Conservation (phyloP, 2,113 vertebrate species). For the Nymphicus hollandicus region DNA sequence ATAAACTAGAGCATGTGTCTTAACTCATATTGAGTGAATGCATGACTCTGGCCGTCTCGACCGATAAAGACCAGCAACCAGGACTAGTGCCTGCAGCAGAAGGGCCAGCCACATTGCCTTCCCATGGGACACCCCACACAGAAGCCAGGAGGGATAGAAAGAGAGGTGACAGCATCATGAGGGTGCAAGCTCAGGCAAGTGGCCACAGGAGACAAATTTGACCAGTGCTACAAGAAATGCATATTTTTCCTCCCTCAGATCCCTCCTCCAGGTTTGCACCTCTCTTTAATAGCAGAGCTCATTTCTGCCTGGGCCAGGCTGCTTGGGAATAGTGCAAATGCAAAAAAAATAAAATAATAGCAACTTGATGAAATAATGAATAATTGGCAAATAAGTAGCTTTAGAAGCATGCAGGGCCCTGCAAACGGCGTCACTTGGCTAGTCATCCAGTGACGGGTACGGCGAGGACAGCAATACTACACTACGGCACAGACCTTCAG, state of each 20-base stretch:
- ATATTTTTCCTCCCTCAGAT: rapidly evolving
- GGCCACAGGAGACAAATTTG: neutral
- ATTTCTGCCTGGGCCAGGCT: neutral
- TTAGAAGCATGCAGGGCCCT: neutral
- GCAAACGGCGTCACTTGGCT: neutral
- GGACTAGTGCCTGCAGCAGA: neutral
- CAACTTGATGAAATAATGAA: neutral
- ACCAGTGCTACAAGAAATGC: neutral
- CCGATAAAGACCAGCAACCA: too few relatives aligned
- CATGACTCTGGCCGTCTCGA: too few relatives aligned
- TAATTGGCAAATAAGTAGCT: neutral
- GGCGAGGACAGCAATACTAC: neutral
- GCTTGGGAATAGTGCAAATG: neutral
- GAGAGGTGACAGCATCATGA: neutral
- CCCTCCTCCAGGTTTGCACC: neutral
- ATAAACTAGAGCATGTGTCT: too few relatives aligned
- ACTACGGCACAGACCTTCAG: neutral
- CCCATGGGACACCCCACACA: rapidly evolving
- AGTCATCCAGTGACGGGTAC: neutral
- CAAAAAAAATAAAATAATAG: neutral
- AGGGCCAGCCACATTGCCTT: rapidly evolving
- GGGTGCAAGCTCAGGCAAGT: neutral
- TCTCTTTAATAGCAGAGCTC: neutral
- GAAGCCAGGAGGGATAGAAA: neutral
- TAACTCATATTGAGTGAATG: too few relatives aligned